Conservation (phyloP, 1,140 invertebrate species). For the Drosophila arawakana region DNA sequence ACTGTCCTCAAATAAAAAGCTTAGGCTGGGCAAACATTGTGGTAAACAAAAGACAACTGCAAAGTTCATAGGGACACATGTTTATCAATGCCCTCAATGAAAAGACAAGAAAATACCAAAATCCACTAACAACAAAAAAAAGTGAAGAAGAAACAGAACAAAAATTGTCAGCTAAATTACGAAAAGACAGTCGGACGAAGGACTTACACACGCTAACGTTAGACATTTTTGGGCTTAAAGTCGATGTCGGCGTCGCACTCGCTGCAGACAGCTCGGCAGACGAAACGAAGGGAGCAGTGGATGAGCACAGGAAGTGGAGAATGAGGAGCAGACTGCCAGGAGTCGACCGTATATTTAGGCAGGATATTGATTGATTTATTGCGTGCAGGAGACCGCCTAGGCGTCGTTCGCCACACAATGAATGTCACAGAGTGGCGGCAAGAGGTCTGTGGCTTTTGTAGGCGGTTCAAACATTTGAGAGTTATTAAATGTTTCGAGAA, state of each 20-base stretch:
- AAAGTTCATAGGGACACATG: slow-evolving; percentile 53
- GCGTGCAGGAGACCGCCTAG: slow-evolving; percentile 45
- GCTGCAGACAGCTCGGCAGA: slow-evolving; percentile 37
- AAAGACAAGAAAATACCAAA: slow-evolving; percentile 27
- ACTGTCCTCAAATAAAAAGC: slow-evolving; percentile 52
- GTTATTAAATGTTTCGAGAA: slow-evolving; percentile 29
- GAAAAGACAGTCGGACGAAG: slow-evolving; percentile 31
- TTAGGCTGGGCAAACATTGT: slow-evolving; percentile 40
- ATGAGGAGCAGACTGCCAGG: slow-evolving; percentile 3
- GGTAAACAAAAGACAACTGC: slow-evolving; percentile 59
- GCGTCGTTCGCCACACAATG: slow-evolving; percentile 48
- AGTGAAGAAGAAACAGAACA: slow-evolving; percentile 7
- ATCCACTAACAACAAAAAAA: slow-evolving; percentile 17
- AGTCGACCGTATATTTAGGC: slow-evolving; percentile 49
- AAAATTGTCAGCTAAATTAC: slow-evolving; percentile 44
- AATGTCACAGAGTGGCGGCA: slow-evolving; percentile 47
- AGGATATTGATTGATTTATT: slow-evolving; percentile 68
- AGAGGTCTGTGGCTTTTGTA: slow-evolving; percentile 28
- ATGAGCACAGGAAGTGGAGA: not conserved
- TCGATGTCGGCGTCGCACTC: slow-evolving; percentile 15
- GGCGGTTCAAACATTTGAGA: slow-evolving; percentile 27
- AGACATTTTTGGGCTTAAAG: slow-evolving; percentile 52
- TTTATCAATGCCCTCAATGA: slow-evolving; percentile 52
- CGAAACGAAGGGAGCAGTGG: not conserved
- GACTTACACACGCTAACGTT: slow-evolving; percentile 43